These are phyloP conservation scores for Diadumene lineata DNA, from an alignment of 92 coral and sea anemone species.

Conservation along the genomic window DNA sequence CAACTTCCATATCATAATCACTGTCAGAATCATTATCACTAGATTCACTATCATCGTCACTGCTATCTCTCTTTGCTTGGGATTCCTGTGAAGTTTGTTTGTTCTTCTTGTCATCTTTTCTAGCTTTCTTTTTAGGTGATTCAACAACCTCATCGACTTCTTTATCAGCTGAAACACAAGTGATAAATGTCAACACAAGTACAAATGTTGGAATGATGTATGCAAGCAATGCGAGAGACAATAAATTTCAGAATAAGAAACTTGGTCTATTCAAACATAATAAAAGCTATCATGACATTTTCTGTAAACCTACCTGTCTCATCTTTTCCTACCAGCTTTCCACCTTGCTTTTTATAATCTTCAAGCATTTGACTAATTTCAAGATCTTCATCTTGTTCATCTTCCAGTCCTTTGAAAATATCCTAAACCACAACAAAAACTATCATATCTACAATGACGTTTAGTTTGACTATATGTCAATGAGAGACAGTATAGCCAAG, in stretches of 20 bases:
- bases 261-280: background rate
- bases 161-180: constrained; percentile 1
- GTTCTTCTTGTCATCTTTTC: background rate
- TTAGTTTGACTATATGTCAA: too few species aligned
- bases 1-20: constrained; percentile 71
- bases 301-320: background rate
- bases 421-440: constrained; percentile 50
- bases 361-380: constrained; percentile 88
- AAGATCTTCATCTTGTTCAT: constrained; percentile 84
- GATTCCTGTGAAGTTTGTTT: constrained; percentile 1
- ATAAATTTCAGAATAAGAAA: background rate
- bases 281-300: background rate
- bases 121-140: constrained; percentile 20
- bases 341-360: constrained; percentile 88
- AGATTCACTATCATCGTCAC: constrained; percentile 53
- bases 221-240: too few species aligned
- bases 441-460: too few species aligned
- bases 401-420: constrained; percentile 85
- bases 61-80: constrained; percentile 7
- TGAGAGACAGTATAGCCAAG: too few species aligned
- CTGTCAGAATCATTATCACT: constrained; percentile 72
- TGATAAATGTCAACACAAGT: background rate
- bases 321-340: constrained; percentile 61
- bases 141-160: background rate
- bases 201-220: too few species aligned